Evolutionary conservation across 2,113 vertebrate species (phyloP).

Genomic region (Oriolus oriolus): DNA sequence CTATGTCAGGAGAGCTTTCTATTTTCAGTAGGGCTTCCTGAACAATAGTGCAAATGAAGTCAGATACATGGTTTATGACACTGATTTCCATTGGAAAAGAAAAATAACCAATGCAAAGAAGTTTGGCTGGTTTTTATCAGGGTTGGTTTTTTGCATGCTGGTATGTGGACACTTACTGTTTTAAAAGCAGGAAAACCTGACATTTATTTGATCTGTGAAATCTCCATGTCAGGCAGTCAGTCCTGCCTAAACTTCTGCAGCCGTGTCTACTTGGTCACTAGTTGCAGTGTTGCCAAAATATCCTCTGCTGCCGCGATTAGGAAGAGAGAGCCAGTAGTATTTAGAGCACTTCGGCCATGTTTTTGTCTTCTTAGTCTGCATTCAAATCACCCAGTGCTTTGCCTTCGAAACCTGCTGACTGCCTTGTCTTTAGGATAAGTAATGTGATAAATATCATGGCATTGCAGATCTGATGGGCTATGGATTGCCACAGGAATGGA

Average conservation of each 20-base stretch:
- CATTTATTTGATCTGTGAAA: background rate
- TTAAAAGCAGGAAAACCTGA: background rate
- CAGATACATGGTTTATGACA: background rate
- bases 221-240: background rate
- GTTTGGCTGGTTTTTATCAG: background rate
- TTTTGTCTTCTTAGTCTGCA: background rate
- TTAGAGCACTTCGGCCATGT: background rate
- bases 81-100: background rate
- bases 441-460: rapidly evolving
- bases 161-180: background rate
- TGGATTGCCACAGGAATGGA: background rate
- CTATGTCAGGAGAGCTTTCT: background rate
- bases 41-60: background rate
- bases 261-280: background rate
- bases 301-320: rapidly evolving
- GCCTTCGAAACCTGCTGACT: background rate
- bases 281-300: background rate
- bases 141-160: background rate
- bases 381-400: background rate
- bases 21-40: background rate
- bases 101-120: background rate
- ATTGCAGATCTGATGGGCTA: background rate
- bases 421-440: background rate
- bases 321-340: background rate
- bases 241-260: background rate